Evolutionary conservation across 2,113 vertebrate genomes (phyloP).

Genomic region (Arizona elegans): DNA sequence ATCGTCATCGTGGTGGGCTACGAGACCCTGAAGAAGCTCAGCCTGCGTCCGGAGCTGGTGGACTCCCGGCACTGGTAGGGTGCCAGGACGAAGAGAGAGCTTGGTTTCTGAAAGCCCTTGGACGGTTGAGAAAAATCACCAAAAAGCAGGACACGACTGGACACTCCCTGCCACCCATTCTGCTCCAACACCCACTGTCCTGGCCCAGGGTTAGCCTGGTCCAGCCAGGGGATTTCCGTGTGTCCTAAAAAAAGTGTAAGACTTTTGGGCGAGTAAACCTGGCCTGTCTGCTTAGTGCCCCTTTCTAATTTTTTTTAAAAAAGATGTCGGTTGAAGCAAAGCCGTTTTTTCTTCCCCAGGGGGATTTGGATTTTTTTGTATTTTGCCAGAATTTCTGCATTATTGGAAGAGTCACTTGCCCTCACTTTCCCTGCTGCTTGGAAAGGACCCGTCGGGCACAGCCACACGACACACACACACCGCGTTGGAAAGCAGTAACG

Average conservation of each 20-base stretch:
- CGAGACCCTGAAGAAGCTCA: conserved; percentile 94
- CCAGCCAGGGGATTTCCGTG: background rate
- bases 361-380: conserved; percentile 11
- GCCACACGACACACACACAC: background rate
- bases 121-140: background rate
- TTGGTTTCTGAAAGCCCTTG: background rate
- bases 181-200: background rate
- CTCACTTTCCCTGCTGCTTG: background rate
- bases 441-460: background rate
- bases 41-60: conserved; percentile 87
- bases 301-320: conserved; percentile 19
- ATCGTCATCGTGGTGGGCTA: conserved; percentile 95
- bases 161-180: background rate
- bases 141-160: background rate
- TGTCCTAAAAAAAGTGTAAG: background rate
- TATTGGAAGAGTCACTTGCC: background rate
- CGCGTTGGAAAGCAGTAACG: background rate
- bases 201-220: background rate
- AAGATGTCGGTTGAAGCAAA: conserved; percentile 15
- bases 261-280: background rate
- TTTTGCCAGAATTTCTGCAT: conserved; percentile 33
- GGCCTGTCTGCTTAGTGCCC: background rate
- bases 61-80: conserved; percentile 90
- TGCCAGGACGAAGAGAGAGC: background rate
- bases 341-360: conserved; percentile 24